Evolutionary conservation across 2,113 vertebrate genomes (phyloP).

Genomic region (Chaetorhynchus papuensis): DNA sequence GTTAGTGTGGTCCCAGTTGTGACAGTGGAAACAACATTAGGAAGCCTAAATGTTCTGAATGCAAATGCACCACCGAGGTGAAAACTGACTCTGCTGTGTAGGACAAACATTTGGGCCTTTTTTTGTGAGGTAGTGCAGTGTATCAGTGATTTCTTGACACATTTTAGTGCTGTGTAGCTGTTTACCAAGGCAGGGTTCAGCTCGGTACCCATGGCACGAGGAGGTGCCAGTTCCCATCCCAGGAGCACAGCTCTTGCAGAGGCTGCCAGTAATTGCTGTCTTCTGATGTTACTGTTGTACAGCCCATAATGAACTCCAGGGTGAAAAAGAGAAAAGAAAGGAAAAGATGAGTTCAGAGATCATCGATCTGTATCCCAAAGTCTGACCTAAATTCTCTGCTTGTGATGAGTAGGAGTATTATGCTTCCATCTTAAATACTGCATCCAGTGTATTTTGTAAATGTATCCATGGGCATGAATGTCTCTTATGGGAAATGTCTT

Average conservation of each 20-base stretch:
- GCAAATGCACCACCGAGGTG: background rate
- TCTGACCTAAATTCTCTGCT: background rate
- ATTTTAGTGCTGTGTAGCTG: background rate
- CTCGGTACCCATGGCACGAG: fast-evolving
- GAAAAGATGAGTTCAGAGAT: background rate
- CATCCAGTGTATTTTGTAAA: background rate
- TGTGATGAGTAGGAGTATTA: background rate
- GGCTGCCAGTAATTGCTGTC: background rate
- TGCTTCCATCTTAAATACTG: background rate
- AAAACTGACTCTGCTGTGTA: background rate
- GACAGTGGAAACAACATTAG: background rate
- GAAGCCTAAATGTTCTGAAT: background rate
- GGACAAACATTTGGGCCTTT: background rate
- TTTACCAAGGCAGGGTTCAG: background rate
- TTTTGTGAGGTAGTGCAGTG: background rate
- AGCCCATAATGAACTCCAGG: background rate
- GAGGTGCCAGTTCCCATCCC: background rate
- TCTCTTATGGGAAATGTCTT: background rate
- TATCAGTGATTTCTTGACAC: background rate
- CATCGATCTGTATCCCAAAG: background rate
- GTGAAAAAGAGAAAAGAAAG: background rate
- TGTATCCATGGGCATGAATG: background rate
- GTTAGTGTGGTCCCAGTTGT: background rate
- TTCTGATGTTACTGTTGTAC: background rate
- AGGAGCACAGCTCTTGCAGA: background rate